Base-by-base conservation (phyloP, 2,888 invertebrate species). In the Teleogryllus oceanicus region DNA sequence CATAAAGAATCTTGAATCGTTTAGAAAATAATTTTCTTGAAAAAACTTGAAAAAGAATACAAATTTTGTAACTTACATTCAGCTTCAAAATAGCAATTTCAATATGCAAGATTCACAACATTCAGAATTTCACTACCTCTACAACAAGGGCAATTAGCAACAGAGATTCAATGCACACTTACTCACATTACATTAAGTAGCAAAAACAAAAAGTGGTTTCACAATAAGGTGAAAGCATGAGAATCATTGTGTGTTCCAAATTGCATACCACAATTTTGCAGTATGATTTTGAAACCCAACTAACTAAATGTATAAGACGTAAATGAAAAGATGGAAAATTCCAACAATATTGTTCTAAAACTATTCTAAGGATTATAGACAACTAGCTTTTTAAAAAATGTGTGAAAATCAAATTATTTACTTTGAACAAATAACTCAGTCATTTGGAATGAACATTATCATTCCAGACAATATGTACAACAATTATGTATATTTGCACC, bases 321-420 rank as follows among this genome's bases (percentile, higher is more conserved):
- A 62, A 62, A 62, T 16, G 20, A 49, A 49, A 10, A 49, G 2
- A 49, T 75, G 20, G 20, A 20, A 74, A 74, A 24, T n/a, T 21
- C 49, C 24, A 74, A 37, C 49, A 50, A 76, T 11, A 62, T 62
- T 62, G n/a, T 62, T 62, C 21, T 78, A 62, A 24, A 74, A 78
- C 24, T 20, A 62, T 13, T 24, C 18, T n/a, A 77, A 24, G 24
- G 50, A 75, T 74, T 74, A 74, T 49, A 49, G 75, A 78, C 74
- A n/a, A 78, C 74, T 74, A n/a, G 11, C 24, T 78, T 11, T n/a
- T 50, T 74, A 18, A 78, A 78, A 74, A 75, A 75, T 74, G 74
- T 78, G 74, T 78, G 74, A 74, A 78, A 78, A 78, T 74, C 74
- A 78, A 78, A 78, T 78, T 74, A 74, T 74, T n/a, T 74, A 74